These are phyloP conservation scores for Ditylenchus weischeri DNA, from an alignment of 2,888 invertebrate genomes.

Conservation along the genomic window DNA sequence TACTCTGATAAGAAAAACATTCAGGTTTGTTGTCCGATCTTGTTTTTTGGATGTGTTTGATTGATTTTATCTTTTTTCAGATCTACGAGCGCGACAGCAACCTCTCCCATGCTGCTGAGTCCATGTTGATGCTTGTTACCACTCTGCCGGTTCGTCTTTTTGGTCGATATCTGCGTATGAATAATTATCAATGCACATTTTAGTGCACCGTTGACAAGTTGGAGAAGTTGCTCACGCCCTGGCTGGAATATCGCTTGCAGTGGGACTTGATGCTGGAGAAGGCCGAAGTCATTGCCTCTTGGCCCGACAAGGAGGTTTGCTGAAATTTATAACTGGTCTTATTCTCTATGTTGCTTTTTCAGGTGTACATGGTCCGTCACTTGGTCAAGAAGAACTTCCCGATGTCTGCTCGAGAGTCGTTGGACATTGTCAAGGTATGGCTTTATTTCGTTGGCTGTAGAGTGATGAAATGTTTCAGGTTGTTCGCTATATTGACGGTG, in stretches of 20 bases:
- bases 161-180: not conserved
- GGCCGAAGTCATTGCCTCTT: conserved; percentile 11
- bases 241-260: conserved; percentile 27
- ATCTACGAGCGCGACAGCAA: conserved; percentile 18
- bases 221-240: conserved; percentile 27
- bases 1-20: not conserved
- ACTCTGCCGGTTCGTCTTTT: conserved; percentile 12
- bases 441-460: not conserved
- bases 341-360: not conserved
- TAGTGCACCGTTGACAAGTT: conserved; percentile 17
- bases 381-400: conserved; percentile 17
- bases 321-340: not conserved
- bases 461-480: not conserved
- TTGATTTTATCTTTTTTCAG: conserved; percentile 3
- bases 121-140: conserved; percentile 22
- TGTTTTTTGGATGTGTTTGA: not conserved
- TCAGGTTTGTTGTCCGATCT: not conserved
- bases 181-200: not conserved
- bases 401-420: conserved; percentile 26
- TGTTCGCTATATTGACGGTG: conserved; percentile 1
- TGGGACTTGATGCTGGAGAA: conserved; percentile 29
- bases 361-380: conserved; percentile 26
- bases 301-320: conserved; percentile 5
- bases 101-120: conserved; percentile 20
- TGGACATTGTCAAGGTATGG: conserved; percentile 18